phyloP scores from a whole-genome alignment of 2,888 invertebrate species.

The Gandaritis pyraliata region DNA sequence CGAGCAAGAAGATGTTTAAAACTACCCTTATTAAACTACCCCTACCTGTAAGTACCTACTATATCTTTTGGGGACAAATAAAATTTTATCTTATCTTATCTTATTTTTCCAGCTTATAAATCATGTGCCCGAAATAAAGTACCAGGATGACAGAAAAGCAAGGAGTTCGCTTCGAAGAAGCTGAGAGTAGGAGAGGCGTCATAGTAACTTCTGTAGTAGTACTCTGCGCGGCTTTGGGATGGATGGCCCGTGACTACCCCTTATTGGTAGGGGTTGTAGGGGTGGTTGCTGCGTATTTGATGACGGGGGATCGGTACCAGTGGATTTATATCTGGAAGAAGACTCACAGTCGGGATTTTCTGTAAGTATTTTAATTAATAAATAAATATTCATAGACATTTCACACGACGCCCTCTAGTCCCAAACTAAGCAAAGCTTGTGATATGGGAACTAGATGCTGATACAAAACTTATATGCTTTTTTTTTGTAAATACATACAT shows the following conservation, averaged over 20 bases:
- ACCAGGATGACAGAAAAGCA: conserved; percentile 75
- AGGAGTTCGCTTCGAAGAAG: conserved; percentile 75
- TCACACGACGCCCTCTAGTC: too few relatives aligned
- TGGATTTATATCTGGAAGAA: conserved; percentile 79
- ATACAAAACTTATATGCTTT: too few relatives aligned
- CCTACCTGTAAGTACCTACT: too few relatives aligned
- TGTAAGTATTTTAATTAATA: conserved; percentile 56
- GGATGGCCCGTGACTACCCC: conserved; percentile 57
- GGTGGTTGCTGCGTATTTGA: conserved; percentile 60
- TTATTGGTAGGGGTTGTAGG: conserved; percentile 55
- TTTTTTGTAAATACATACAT: too few relatives aligned
- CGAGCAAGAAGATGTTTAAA: too few relatives aligned
- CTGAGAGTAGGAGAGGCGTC: conserved; percentile 60
- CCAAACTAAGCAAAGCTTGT: too few relatives aligned
- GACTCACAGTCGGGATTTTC: conserved; percentile 68
- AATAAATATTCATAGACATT: too few relatives aligned
- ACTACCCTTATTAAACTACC: too few relatives aligned
- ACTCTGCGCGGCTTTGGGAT: conserved; percentile 54
- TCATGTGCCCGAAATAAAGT: conserved; percentile 51
- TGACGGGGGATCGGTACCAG: conserved; percentile 77
- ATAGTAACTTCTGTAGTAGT: conserved; percentile 60
- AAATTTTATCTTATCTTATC: too few relatives aligned
- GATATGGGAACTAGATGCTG: too few relatives aligned
- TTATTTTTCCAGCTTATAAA: conserved; percentile 33
- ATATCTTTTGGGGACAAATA: too few relatives aligned